phyloP scores from a whole-genome alignment of 2,113 vertebrate genomes.

The Capreolus pygargus region DNA sequence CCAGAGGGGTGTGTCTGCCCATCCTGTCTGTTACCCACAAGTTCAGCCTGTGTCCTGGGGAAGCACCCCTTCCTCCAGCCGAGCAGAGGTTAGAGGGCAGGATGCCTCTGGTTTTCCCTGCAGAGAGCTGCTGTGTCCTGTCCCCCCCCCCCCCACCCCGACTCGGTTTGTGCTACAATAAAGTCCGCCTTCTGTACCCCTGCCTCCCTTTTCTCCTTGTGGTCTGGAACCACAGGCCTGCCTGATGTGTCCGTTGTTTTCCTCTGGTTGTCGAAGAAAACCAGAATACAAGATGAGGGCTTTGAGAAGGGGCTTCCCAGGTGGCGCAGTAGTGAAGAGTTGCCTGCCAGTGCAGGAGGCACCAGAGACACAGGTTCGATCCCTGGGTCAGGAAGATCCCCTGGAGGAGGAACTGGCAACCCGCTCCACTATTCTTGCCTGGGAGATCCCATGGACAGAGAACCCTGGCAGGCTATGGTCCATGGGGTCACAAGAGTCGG shows the following conservation, averaged over 20 bases:
- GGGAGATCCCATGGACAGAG: neutral
- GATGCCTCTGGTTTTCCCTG: rapidly evolving
- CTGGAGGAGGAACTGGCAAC: neutral
- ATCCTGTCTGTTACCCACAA: too few relatives aligned
- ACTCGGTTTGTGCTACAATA: neutral
- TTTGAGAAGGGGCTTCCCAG: neutral
- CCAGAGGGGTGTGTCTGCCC: neutral
- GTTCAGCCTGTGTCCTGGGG: neutral
- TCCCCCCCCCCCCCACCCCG: too few relatives aligned
- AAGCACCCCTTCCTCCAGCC: neutral
- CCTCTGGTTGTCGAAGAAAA: neutral
- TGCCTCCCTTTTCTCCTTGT: neutral
- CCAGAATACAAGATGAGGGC: neutral
- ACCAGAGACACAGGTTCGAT: neutral
- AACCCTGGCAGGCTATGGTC: neutral
- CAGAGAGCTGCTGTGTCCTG: neutral
- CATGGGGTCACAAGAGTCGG: neutral
- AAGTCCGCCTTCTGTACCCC: neutral
- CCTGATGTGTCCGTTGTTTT: rapidly evolving
- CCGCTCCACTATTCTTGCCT: neutral
- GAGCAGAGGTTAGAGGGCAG: rapidly evolving
- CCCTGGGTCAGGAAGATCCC: neutral
- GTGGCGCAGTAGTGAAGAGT: rapidly evolving
- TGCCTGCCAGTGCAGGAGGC: neutral
- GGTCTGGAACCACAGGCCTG: neutral